Evolutionary conservation across 2,888 invertebrate species (phyloP), one percentile per base, ranked within the genome.

Genomic region (Leptopilina syphax): DNA sequence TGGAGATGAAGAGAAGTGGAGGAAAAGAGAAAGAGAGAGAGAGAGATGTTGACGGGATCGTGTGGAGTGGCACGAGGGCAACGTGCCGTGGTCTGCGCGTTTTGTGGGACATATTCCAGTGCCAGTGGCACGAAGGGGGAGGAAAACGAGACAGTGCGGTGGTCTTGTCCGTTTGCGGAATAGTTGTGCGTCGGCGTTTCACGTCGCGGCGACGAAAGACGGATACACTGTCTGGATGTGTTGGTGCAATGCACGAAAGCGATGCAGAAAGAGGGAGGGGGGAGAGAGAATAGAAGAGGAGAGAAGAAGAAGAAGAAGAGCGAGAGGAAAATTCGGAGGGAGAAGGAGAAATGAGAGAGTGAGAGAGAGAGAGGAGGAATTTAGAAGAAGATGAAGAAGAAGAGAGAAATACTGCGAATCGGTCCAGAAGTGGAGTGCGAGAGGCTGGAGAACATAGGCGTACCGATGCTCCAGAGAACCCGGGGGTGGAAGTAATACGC

Each of bases 381-480:
- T 44, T 44, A 44, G 12, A 24, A 60, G n/a, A 60, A 7, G n/a
- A 44, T 44, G 60, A 24, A 77, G 66, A 13, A 27, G 27, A 68
- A 68, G 76, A 44, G 63, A 34, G 76, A 65, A 76, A 65, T 63
- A 41, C 65, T 47, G 44, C 65, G 65, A 76, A 77, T 77, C 68
- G 77, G 80, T 70, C 77, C 78, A 47, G 77, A 65, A 66, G 77
- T 54, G 77, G 67, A 78, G 77, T 50, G 77, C 77, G 82, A 80
- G 82, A 80, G 77, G 65, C 66, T 68, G 50, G 80, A 73, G 77
- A 79, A 79, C 82, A 82, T 85, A 85, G 86, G 85, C 82, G 86
- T 84, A 84, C 80, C 83, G 84, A 85, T 85, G 86, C 84, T 84
- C 84, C 86, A 81, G 81, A 81, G 83, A 86, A 81, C 80, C 73